Evolutionary conservation across 2,797 vertebrate species (phyloP).

Genomic region (Notolepis coatsorum): DNA sequence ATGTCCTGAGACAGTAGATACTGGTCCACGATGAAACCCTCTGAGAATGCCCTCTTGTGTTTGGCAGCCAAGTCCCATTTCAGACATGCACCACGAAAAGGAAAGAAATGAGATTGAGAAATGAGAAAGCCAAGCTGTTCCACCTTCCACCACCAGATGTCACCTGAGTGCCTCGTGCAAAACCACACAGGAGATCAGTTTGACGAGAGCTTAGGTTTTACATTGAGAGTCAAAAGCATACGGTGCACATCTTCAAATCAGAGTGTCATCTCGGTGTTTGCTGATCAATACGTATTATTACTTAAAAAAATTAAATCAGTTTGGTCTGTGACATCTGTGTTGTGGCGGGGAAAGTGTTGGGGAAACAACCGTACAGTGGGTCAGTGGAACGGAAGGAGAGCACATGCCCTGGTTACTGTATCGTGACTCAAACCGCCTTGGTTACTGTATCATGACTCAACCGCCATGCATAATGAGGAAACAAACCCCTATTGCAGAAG

Average conservation of each 20-base stretch:
- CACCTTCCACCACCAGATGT: conserved; percentile 57
- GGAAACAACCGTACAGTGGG: not conserved
- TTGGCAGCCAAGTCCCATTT: conserved; percentile 16
- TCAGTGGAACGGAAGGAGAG: not conserved
- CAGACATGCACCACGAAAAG: conserved; percentile 19
- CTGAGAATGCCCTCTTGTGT: conserved; percentile 32
- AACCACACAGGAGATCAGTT: not conserved
- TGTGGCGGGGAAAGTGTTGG: not conserved
- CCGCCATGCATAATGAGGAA: not conserved
- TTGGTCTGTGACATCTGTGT: not conserved
- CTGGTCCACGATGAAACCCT: conserved; percentile 20
- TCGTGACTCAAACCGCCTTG: too few species aligned
- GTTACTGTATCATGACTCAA: not conserved
- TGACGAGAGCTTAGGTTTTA: not conserved
- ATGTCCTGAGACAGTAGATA: not conserved
- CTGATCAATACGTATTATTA: too few species aligned
- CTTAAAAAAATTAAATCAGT: too few species aligned
- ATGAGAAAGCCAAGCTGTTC: conserved; percentile 42
- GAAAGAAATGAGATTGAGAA: not conserved
- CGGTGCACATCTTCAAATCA: not conserved
- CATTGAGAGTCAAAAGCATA: not conserved
- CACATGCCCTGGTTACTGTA: not conserved
- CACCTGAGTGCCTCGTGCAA: conserved; percentile 20
- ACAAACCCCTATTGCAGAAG: too few species aligned
- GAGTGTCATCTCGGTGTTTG: not conserved